Evolutionary conservation across 2,797 vertebrate species (phyloP).

Genomic region (Sebastes dallii): DNA sequence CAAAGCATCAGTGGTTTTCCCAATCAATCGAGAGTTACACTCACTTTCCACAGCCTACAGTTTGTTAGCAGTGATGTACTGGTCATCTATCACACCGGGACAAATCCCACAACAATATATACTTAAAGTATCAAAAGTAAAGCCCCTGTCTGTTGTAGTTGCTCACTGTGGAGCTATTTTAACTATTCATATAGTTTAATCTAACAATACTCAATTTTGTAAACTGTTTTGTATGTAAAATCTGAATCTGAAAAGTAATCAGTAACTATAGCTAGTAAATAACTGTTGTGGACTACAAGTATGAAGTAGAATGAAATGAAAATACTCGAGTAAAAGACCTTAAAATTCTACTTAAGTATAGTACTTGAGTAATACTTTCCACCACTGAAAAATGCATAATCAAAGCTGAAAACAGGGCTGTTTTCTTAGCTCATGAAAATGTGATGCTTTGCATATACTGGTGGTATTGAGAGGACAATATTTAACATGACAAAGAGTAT

Average conservation of each 20-base stretch:
- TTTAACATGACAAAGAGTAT: neutral
- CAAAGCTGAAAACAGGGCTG: neutral
- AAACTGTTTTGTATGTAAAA: neutral
- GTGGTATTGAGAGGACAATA: neutral
- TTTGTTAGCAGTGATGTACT: no score
- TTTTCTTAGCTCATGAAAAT: neutral
- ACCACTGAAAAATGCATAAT: neutral
- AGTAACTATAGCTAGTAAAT: neutral
- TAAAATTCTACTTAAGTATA: neutral
- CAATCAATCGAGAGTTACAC: fast-evolving
- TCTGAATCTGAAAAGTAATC: neutral
- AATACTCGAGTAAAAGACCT: neutral
- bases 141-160: neutral
- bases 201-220: neutral
- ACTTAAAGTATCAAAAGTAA: neutral
- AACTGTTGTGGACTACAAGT: neutral
- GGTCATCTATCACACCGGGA: no score
- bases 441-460: neutral
- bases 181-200: neutral
- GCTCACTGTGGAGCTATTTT: neutral
- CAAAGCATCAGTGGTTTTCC: no score
- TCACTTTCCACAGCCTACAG: no score
- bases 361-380: neutral
- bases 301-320: neutral
- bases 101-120: neutral